Conservation (phyloP, 2,113 vertebrate species). For the Choloepus hoffmanni region DNA sequence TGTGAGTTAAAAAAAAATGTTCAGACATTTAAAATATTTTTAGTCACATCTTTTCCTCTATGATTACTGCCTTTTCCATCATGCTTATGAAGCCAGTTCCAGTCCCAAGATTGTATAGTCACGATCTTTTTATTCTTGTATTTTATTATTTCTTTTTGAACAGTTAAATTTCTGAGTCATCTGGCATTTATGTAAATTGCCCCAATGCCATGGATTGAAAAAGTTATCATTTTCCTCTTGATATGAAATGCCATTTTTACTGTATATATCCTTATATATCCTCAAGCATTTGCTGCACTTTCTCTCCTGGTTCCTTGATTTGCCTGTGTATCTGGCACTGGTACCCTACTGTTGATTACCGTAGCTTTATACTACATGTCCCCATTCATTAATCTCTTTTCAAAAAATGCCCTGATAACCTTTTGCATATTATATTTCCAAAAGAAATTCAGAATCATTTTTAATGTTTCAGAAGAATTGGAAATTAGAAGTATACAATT, state of each 20-base stretch:
- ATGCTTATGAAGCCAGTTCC: background rate
- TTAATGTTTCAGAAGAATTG: constrained; percentile 30
- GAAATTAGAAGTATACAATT: background rate
- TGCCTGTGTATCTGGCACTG: background rate
- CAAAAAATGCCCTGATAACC: background rate
- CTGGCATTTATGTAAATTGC: constrained; percentile 11
- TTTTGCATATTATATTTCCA: constrained; percentile 26
- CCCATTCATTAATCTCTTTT: background rate
- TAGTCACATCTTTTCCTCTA: constrained; percentile 20
- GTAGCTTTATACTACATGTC: background rate
- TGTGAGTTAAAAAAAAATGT: background rate
- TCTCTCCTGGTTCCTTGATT: fast-evolving
- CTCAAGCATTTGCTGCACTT: background rate
- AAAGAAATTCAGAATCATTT: constrained; percentile 18
- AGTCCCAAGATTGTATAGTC: background rate
- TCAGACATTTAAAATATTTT: background rate
- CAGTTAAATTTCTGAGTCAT: background rate
- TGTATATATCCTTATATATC: fast-evolving
- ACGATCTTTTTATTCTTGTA: background rate
- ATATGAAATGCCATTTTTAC: background rate
- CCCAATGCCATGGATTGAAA: background rate
- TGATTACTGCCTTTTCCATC: background rate
- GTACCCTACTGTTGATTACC: background rate
- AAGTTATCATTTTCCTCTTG: background rate
- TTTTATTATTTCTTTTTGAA: background rate